Evolutionary conservation across 2,113 vertebrate genomes (phyloP), one percentile per base, ranked within the genome.

Genomic region (Cathartes aura): DNA sequence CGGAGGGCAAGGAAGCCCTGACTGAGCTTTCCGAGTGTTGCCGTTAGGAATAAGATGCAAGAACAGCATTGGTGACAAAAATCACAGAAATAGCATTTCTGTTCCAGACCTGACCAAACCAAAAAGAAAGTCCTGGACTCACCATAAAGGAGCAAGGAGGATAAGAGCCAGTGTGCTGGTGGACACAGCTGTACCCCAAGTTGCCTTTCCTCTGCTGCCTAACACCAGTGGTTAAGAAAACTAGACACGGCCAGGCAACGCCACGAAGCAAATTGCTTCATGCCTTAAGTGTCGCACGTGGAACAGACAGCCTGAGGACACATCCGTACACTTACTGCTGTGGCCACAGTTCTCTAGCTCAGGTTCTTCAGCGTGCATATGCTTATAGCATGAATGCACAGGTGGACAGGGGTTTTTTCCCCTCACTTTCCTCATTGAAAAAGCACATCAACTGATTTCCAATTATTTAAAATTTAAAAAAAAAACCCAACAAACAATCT

Each of bases 221-320:
- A 23, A 23, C 32, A 34, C 30, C 8, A 14, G 6, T 15, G 36
- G 10, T 36, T 47, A 34, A 36, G 55, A 64, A 53, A 71, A 74
- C 5, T 1, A 50, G 56, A 23, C 19, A 3, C 4, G 7, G 13
- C 50, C 2, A 0, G 20, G 36, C 43, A 63, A 63, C 32, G 40
- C 32, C 23, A 38, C 8, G 38, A 38, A 38, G 38, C 38, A 32
- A 8, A 26, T 50, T 1, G 2, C 50, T 76, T 59, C 18, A 18
- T 23, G 56, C n/a, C 34, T 53, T 3, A 24, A 36, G 45, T 4
- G 20, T 40, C 3, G 2, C 15, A 19, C 0, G 1, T 8, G 24
- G 43, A 56, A 7, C 56, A 55, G 21, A 5, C 21, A 36, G 43
- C 56, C 26, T 26, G 30, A 32, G 53, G 63, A 56, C 42, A 47